phyloP scores from a whole-genome alignment of 2,797 vertebrate species.

The Poeciliopsis gracilis region DNA sequence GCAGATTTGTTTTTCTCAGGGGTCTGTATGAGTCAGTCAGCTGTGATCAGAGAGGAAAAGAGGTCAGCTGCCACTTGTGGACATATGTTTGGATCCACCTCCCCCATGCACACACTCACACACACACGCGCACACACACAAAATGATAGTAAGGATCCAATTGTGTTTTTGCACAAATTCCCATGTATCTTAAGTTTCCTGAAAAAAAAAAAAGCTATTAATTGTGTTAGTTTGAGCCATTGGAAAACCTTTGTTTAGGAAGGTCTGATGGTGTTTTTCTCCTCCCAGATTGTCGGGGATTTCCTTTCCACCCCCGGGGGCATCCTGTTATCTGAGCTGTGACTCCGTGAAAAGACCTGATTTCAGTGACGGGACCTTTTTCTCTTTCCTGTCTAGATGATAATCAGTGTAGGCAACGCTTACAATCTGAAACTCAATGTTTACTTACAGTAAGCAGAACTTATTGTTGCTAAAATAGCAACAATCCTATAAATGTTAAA shows the following conservation, averaged over 20 bases:
- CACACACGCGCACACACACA: not conserved
- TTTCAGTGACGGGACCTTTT: constrained; percentile 37
- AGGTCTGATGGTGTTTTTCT: constrained; percentile 46
- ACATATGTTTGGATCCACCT: constrained; percentile 35
- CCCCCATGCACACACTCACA: not conserved
- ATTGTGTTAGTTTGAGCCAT: not conserved
- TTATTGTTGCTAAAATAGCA: too few species aligned
- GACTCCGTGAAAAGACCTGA: constrained; percentile 58
- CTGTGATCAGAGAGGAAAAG: constrained; percentile 63
- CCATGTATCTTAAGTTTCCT: not conserved
- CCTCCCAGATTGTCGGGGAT: constrained; percentile 60
- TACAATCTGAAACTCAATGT: constrained; percentile 11
- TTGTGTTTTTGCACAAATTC: not conserved
- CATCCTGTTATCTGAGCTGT: constrained; percentile 70
- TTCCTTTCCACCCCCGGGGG: constrained; percentile 58
- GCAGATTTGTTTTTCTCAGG: constrained; percentile 31
- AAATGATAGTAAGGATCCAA: constrained; percentile 10
- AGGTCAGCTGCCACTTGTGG: constrained; percentile 55
- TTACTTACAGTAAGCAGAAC: not conserved
- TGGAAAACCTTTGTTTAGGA: constrained; percentile 36
- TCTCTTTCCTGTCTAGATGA: constrained; percentile 26
- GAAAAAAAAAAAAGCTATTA: not conserved
- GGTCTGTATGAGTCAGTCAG: constrained; percentile 48
- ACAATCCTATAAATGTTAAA: not conserved
- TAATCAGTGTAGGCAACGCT: constrained; percentile 23